Percentiles rank a stretch among this genome's conserved stretches.
Evolutionary conservation across 2,113 vertebrate genomes (phyloP).

Genomic region (Calonectris borealis): DNA sequence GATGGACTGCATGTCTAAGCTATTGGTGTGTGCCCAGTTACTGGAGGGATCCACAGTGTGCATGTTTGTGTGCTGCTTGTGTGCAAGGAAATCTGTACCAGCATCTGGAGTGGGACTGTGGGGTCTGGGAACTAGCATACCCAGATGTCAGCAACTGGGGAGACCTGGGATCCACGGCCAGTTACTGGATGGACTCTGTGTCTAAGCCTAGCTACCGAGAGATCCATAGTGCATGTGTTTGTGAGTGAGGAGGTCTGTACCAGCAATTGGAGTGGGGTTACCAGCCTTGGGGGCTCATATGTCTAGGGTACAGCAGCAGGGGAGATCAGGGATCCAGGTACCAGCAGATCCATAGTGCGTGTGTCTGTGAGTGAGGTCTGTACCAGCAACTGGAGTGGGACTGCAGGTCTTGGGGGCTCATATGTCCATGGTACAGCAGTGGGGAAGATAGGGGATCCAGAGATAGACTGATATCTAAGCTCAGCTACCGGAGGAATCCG

Average conservation of each 20-base stretch:
- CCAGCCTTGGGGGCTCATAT: neutral
- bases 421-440: neutral
- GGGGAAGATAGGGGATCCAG: neutral
- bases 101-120: neutral
- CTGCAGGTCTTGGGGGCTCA: neutral
- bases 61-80: neutral
- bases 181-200: rapidly evolving
- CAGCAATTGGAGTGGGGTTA: neutral
- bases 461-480: neutral
- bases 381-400: neutral
- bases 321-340: neutral
- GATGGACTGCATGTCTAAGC: neutral
- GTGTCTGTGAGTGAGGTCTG: neutral
- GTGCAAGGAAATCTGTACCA: neutral
- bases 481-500: neutral
- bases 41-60: neutral
- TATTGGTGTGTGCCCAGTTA: neutral
- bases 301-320: neutral
- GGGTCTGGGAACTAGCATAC: neutral
- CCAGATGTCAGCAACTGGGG: neutral
- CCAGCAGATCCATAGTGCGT: neutral
- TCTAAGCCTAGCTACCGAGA: neutral
- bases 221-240: rapidly evolving
- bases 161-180: neutral
- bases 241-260: neutral